These are phyloP conservation scores for Aricia agestis DNA, from an alignment of 1,140 invertebrate genomes.

Conservation along the genomic window DNA sequence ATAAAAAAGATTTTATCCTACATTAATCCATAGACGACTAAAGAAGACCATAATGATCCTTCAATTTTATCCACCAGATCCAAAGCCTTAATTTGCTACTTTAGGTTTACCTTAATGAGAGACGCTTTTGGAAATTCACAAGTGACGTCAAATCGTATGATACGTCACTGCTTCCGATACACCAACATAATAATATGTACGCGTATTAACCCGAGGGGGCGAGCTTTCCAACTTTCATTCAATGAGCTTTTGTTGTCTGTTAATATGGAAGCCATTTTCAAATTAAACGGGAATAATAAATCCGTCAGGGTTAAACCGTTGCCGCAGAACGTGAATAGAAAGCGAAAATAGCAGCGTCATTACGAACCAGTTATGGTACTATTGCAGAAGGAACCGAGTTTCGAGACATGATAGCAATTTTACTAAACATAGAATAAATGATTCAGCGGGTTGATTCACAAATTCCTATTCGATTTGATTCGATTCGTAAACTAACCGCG, in stretches of 20 bases:
- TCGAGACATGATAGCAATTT: not conserved
- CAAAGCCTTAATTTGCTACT: too few relatives aligned
- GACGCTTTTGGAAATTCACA: too few relatives aligned
- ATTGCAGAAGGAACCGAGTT: not conserved
- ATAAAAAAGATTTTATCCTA: too few relatives aligned
- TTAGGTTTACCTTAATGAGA: too few relatives aligned
- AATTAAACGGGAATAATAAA: conserved; percentile 12
- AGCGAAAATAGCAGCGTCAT: not conserved
- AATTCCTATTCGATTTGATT: too few relatives aligned
- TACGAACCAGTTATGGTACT: not conserved
- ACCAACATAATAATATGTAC: not conserved
- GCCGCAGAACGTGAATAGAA: not conserved
- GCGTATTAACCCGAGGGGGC: conserved; percentile 4
- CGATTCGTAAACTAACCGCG: too few relatives aligned
- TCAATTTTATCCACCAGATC: too few relatives aligned
- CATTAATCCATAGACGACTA: too few relatives aligned
- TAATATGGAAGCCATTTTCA: not conserved
- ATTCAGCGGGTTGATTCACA: too few relatives aligned
- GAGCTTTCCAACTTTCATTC: not conserved
- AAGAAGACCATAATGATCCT: too few relatives aligned
- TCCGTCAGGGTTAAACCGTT: not conserved
- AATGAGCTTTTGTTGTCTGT: conserved; percentile 8
- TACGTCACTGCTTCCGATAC: not conserved
- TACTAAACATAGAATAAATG: too few relatives aligned
- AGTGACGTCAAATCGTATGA: too few relatives aligned